A percentile compares a stretch with the other conserved stretches of the same genome.
Evolutionary conservation across 1,140 invertebrate genomes (phyloP).

Genomic region (Drosophila leontia): DNA sequence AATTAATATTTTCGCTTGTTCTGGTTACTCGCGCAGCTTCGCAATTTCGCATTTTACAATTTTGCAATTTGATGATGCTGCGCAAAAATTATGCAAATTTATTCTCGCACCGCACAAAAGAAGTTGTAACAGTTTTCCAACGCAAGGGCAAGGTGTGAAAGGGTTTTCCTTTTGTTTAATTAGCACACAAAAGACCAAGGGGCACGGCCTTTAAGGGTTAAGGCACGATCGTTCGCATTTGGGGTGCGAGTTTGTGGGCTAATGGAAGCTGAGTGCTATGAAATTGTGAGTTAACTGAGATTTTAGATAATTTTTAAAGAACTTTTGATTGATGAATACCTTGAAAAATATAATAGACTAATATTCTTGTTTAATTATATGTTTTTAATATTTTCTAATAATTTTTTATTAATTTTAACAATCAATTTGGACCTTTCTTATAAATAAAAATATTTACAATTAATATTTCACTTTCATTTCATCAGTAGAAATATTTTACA

Average conservation of each 20-base stretch:
- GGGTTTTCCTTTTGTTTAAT: constrained; percentile 78
- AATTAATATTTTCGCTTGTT: constrained; percentile 78
- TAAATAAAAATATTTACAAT: no score
- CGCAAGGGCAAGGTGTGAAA: constrained; percentile 68
- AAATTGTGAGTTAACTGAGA: background rate
- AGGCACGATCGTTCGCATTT: background rate
- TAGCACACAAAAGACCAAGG: constrained; percentile 64
- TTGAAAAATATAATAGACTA: no score
- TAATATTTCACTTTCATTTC: no score
- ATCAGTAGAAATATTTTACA: no score
- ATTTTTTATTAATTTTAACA: background rate
- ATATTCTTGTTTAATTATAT: no score
- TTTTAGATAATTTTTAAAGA: background rate
- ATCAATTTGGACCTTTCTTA: no score
- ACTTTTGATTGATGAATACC: no score
- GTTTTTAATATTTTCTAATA: no score
- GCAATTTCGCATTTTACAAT: constrained; percentile 37
- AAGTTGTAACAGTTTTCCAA: constrained; percentile 74
- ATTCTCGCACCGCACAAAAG: constrained; percentile 60
- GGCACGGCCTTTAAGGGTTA: background rate
- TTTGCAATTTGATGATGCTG: constrained; percentile 53
- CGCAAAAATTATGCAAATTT: constrained; percentile 81
- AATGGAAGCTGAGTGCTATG: constrained; percentile 7
- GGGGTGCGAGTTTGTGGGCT: constrained; percentile 23
- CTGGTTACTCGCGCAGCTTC: constrained; percentile 51